These are phyloP conservation scores for Neolamprologus multifasciatus DNA, from an alignment of 2,797 vertebrate genomes.

Conservation along the genomic window DNA sequence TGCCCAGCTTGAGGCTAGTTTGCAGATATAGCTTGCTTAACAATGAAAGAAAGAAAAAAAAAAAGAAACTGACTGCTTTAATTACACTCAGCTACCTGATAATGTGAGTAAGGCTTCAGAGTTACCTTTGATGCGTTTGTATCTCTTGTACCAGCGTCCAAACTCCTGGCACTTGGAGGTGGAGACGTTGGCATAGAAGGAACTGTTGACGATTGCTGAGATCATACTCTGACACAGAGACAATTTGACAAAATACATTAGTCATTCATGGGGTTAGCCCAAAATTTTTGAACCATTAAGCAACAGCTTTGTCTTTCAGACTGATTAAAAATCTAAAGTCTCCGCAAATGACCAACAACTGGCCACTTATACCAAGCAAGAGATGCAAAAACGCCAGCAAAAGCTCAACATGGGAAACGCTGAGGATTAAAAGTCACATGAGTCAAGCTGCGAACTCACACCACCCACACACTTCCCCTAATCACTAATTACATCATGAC, in stretches of 20 bases:
- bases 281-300: background rate
- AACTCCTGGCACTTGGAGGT: conserved; percentile 96
- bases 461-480: conserved; percentile 63
- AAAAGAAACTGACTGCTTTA: background rate
- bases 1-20: background rate
- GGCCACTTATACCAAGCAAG: background rate
- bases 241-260: background rate
- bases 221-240: conserved; percentile 86
- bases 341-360: background rate
- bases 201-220: conserved; percentile 94
- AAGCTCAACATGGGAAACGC: conserved; percentile 42
- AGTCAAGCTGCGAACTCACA: conserved; percentile 45
- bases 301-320: background rate
- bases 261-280: background rate
- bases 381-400: background rate
- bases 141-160: conserved; percentile 96
- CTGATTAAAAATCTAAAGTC: background rate
- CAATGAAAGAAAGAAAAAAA: background rate
- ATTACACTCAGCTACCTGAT: background rate
- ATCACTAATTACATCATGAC: conserved; percentile 69
- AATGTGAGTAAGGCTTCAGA: background rate
- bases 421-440: conserved; percentile 46
- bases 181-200: conserved; percentile 94
- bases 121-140: conserved; percentile 95
- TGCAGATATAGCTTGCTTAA: background rate